Conservation (phyloP, 2,888 invertebrate species). For the Mythimna loreyi region DNA sequence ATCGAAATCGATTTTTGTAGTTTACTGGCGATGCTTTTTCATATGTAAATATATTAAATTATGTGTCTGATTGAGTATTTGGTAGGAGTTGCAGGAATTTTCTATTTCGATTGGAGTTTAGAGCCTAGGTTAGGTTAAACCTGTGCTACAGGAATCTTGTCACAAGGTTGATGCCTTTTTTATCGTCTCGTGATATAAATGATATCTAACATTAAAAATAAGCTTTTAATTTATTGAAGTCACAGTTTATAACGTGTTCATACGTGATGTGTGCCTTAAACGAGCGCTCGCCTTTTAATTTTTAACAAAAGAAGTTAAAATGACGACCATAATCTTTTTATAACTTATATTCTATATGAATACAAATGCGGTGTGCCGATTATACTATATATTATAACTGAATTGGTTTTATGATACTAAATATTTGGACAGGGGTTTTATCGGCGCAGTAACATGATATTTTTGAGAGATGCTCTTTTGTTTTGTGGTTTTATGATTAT, state of each 20-base stretch:
- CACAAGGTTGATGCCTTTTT: slow-evolving; percentile 70
- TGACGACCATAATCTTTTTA: slow-evolving; percentile 86
- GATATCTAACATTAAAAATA: slow-evolving; percentile 71
- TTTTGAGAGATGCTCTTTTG: slow-evolving; percentile 82
- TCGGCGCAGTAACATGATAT: slow-evolving; percentile 88
- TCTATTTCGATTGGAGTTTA: slow-evolving; percentile 43
- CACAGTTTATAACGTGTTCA: slow-evolving; percentile 83
- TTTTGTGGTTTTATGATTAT: slow-evolving; percentile 85
- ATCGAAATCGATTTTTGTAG: slow-evolving; percentile 85
- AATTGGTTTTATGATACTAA: slow-evolving; percentile 89
- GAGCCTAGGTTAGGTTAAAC: slow-evolving; percentile 26
- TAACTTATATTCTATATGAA: slow-evolving; percentile 82
- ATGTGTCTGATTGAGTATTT: slow-evolving; percentile 70
- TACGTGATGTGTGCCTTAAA: slow-evolving; percentile 85
- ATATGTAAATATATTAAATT: slow-evolving; percentile 85
- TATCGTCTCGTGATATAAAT: slow-evolving; percentile 67
- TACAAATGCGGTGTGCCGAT: slow-evolving; percentile 86
- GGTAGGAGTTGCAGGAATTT: slow-evolving; percentile 53
- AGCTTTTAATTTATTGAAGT: slow-evolving; percentile 85
- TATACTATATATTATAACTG: slow-evolving; percentile 88
- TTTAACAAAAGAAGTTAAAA: slow-evolving; percentile 87
- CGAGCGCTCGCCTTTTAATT: slow-evolving; percentile 84
- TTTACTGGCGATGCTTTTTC: slow-evolving; percentile 83
- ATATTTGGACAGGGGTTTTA: slow-evolving; percentile 90
- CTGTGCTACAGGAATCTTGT: slow-evolving; percentile 31